Percentiles rank a stretch among this genome's conserved stretches.
Conservation (phyloP, 2,888 invertebrate species). For the Cartodere bifasciata region DNA sequence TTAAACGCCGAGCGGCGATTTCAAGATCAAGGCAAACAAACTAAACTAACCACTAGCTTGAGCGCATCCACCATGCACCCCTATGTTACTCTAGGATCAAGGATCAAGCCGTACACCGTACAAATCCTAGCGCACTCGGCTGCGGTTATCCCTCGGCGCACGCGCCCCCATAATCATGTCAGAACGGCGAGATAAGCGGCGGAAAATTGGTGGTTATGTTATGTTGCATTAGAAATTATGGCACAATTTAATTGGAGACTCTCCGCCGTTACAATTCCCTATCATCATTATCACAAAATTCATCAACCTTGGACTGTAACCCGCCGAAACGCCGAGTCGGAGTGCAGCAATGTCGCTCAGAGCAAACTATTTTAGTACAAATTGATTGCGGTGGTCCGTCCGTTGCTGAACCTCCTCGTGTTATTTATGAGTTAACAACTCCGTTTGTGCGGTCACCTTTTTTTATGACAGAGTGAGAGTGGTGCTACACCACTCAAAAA, state of each 20-base stretch:
- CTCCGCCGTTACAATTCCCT: slow-evolving; percentile 28
- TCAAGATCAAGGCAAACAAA: too few relatives aligned
- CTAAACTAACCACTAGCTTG: too few relatives aligned
- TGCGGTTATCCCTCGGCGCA: slow-evolving; percentile 10
- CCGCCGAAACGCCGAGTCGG: slow-evolving; percentile 25
- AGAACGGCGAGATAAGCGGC: slow-evolving; percentile 10
- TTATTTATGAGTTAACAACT: slow-evolving; percentile 26
- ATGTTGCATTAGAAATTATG: slow-evolving; percentile 23
- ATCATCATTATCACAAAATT: slow-evolving; percentile 25
- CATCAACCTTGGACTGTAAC: slow-evolving; percentile 37
- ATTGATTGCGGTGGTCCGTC: slow-evolving; percentile 29
- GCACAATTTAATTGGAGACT: slow-evolving; percentile 22
- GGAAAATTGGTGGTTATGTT: slow-evolving; percentile 29
- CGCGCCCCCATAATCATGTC: slow-evolving; percentile 10
- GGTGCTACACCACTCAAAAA: slow-evolving; percentile 19
- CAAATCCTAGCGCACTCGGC: slow-evolving; percentile 3
- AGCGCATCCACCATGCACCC: too few relatives aligned
- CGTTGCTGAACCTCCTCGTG: slow-evolving; percentile 16
- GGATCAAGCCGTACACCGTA: slow-evolving; percentile 1
- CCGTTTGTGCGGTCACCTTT: slow-evolving; percentile 22
- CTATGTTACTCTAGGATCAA: too few relatives aligned
- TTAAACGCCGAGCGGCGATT: too few relatives aligned
- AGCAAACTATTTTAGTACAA: slow-evolving; percentile 34
- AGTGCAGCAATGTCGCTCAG: slow-evolving; percentile 32
- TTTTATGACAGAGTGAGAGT: slow-evolving; percentile 19